Evolutionary conservation across 2,888 invertebrate genomes (phyloP).

Genomic region (Gymnocheta viridis): DNA sequence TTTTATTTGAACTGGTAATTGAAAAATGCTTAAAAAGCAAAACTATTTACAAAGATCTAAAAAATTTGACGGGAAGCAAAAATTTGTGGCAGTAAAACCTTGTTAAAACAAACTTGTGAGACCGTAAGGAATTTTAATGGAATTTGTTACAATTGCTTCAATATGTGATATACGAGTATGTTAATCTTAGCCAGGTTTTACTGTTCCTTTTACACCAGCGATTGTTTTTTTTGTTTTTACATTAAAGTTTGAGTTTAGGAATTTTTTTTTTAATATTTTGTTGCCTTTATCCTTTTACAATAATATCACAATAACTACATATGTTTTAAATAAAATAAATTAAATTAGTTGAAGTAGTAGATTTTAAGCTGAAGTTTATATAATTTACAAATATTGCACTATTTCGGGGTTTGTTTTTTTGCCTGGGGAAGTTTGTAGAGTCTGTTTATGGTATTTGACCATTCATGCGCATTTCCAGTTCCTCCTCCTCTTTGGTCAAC

Average conservation of each 20-base stretch:
- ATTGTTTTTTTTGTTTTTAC: too few relatives aligned
- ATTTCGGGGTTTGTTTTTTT: constrained; percentile 34
- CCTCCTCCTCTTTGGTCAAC: constrained; percentile 88
- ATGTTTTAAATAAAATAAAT: constrained; percentile 41
- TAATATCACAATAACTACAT: constrained; percentile 70
- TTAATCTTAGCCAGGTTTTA: constrained; percentile 5
- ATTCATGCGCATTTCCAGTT: constrained; percentile 84
- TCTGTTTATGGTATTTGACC: constrained; percentile 80
- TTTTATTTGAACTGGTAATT: neutral
- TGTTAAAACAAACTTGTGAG: neutral
- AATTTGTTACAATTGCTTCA: too few relatives aligned
- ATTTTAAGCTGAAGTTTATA: constrained; percentile 20
- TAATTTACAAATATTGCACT: constrained; percentile 70
- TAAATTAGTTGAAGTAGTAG: constrained; percentile 10
- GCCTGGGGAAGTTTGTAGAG: neutral
- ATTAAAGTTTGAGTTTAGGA: neutral
- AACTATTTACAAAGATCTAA: neutral
- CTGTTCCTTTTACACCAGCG: neutral
- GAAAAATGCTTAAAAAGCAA: neutral
- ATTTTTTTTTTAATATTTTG: constrained; percentile 22
- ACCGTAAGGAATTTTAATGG: too few relatives aligned
- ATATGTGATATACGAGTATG: too few relatives aligned
- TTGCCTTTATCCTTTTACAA: constrained; percentile 48
- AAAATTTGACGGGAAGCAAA: too few relatives aligned
- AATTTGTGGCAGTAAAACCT: neutral